Evolutionary conservation across 2,113 vertebrate genomes (phyloP).

Genomic region (Triplophysa rosa): DNA sequence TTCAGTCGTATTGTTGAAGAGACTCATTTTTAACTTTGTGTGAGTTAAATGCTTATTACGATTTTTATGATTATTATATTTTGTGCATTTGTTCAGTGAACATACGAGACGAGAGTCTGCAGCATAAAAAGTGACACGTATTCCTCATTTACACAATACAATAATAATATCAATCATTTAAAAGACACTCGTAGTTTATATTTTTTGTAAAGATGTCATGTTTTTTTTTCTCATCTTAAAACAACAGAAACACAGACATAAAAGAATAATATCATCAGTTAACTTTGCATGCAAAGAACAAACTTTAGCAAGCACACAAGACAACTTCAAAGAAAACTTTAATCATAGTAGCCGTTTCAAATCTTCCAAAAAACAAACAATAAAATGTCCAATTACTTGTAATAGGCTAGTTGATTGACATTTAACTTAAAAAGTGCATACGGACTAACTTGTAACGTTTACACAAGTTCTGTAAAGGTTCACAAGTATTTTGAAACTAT

Average conservation of each 20-base stretch:
- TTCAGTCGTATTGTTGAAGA: no score
- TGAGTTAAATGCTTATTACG: no score
- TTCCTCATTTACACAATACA: no score
- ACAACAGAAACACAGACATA: slow-evolving; percentile 31
- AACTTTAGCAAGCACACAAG: background rate
- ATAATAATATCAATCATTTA: no score
- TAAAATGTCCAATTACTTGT: no score
- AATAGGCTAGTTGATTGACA: background rate
- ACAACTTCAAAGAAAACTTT: background rate
- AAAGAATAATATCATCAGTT: slow-evolving; percentile 16
- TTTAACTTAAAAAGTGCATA: background rate
- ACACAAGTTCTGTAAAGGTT: background rate
- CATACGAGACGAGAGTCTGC: no score
- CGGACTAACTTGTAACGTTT: background rate
- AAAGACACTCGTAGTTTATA: no score
- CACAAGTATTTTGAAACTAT: background rate
- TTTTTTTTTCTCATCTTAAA: slow-evolving; percentile 50
- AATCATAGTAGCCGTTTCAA: background rate
- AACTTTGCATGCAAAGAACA: slow-evolving; percentile 3
- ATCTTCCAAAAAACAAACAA: background rate
- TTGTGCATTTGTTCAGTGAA: no score
- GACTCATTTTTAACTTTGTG: no score
- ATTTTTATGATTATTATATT: no score
- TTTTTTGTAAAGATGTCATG: no score
- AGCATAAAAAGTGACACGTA: no score